Conservation (phyloP, 1,140 invertebrate genomes). For the Tigriopus japonicus region DNA sequence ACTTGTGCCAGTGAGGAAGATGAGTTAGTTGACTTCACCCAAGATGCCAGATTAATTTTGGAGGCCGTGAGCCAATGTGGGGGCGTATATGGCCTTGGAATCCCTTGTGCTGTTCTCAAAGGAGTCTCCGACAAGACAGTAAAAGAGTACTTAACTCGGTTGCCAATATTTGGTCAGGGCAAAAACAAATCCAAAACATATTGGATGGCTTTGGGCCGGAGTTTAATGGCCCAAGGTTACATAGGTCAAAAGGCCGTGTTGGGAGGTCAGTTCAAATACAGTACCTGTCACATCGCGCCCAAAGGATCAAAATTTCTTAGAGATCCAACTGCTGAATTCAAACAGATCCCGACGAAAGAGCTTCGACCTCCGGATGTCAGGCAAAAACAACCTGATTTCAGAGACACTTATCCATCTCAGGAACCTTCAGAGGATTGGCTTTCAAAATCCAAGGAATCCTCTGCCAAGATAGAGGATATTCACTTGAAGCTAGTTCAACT, state of each 20-base stretch:
- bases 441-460: background rate
- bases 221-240: background rate
- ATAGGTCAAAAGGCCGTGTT: background rate
- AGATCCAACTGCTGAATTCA: background rate
- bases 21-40: background rate
- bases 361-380: background rate
- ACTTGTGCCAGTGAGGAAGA: background rate
- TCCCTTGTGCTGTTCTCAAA: background rate
- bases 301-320: background rate
- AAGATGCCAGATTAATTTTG: background rate
- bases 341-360: background rate
- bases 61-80: background rate
- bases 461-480: background rate
- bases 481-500: background rate
- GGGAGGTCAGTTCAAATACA: background rate
- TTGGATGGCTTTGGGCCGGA: background rate
- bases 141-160: background rate
- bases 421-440: background rate
- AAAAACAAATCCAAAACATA: background rate
- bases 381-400: background rate
- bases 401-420: background rate
- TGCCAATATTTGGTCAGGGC: background rate
- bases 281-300: background rate
- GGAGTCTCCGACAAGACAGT: background rate
- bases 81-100: background rate